Evolutionary conservation across 2,888 invertebrate species (phyloP).

Genomic region (Stenolophus ochropezus): DNA sequence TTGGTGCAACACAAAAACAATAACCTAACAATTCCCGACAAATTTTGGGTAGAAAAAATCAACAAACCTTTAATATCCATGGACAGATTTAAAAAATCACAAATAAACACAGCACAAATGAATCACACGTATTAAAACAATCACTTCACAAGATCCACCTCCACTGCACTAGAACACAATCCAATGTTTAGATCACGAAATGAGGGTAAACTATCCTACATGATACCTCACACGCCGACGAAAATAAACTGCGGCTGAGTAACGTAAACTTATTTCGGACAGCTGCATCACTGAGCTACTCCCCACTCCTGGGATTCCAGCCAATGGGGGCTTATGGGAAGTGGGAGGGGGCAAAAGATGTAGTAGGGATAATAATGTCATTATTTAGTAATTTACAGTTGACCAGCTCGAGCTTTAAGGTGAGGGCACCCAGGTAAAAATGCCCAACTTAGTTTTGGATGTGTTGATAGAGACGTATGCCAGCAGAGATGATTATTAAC

Average conservation of each 20-base stretch:
- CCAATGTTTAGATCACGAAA: slow-evolving; percentile 2
- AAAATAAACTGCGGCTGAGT: slow-evolving; percentile 30
- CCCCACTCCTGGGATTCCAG: slow-evolving; percentile 65
- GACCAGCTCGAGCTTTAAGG: slow-evolving; percentile 68
- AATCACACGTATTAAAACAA: background rate
- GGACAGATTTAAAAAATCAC: slow-evolving; percentile 6
- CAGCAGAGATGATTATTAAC: slow-evolving; percentile 46
- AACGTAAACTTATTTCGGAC: slow-evolving; percentile 46
- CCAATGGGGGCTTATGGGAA: slow-evolving; percentile 63
- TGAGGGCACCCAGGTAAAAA: slow-evolving; percentile 40
- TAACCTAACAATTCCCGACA: background rate
- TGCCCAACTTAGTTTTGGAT: slow-evolving; percentile 34
- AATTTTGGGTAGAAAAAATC: background rate
- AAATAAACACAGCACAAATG: slow-evolving; percentile 11
- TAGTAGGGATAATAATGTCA: slow-evolving; percentile 72
- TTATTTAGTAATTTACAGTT: slow-evolving; percentile 73
- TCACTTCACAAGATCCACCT: slow-evolving; percentile 25
- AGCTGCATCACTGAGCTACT: slow-evolving; percentile 38
- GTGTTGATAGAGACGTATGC: slow-evolving; percentile 55
- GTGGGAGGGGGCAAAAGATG: slow-evolving; percentile 62
- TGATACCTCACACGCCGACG: background rate
- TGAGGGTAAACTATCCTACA: background rate
- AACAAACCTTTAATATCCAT: slow-evolving; percentile 34
- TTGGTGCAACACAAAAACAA: background rate
- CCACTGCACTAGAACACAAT: slow-evolving; percentile 9